phyloP scores from a whole-genome alignment of 2,888 invertebrate species.

The Cheilosia variabilis region DNA sequence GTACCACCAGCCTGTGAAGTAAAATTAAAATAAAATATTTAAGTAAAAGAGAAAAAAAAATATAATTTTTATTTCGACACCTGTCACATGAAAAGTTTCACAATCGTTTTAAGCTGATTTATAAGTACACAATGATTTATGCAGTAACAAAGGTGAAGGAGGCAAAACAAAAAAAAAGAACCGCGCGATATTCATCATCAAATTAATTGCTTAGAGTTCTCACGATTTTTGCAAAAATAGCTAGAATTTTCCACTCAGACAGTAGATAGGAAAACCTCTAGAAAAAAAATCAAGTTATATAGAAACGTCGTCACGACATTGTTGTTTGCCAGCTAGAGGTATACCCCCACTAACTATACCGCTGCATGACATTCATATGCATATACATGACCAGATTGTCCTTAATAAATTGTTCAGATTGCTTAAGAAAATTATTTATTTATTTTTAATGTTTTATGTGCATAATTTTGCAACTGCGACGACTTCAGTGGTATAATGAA shows the following conservation, averaged over 20 bases:
- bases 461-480: conserved; percentile 1
- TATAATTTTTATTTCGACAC: conserved; percentile 18
- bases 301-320: conserved; percentile 59
- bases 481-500: conserved; percentile 49
- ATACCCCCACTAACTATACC: conserved; percentile 6
- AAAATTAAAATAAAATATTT: conserved; percentile 19
- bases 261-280: conserved; percentile 29
- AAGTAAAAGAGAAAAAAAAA: background rate
- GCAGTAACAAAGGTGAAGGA: conserved; percentile 4
- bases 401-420: conserved; percentile 67
- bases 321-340: conserved; percentile 3
- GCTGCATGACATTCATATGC: conserved; percentile 51
- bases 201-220: conserved; percentile 68
- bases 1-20: conserved; percentile 90
- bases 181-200: conserved; percentile 54
- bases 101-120: background rate
- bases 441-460: conserved; percentile 38
- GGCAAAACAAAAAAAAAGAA: conserved; percentile 3
- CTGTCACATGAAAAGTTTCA: conserved; percentile 30
- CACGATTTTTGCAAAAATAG: conserved; percentile 55
- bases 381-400: conserved; percentile 66
- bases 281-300: conserved; percentile 50
- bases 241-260: conserved; percentile 50
- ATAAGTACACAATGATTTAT: conserved; percentile 12
- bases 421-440: conserved; percentile 66